Evolutionary conservation across 2,888 invertebrate genomes (phyloP).

Genomic region (Cryptophagus acutangulus): DNA sequence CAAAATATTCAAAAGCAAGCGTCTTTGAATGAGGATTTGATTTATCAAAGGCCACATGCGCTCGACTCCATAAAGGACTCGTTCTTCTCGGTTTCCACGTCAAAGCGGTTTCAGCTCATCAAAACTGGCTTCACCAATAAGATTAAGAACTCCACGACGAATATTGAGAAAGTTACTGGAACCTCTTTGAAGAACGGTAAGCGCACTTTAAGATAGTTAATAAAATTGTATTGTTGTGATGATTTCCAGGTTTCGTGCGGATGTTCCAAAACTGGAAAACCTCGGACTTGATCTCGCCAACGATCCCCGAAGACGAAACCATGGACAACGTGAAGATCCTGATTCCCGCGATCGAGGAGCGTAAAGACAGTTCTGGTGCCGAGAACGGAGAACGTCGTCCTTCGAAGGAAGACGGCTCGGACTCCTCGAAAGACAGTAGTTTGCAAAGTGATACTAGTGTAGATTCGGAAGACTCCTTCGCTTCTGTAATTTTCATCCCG

Average conservation of each 20-base stretch:
- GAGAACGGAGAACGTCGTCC: conserved; percentile 59
- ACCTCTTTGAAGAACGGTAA: conserved; percentile 57
- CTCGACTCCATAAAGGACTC: conserved; percentile 69
- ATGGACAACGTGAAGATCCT: conserved; percentile 24
- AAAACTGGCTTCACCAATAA: conserved; percentile 80
- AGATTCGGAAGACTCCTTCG: conserved; percentile 90
- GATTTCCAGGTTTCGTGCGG: conserved; percentile 62
- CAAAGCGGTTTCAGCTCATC: conserved; percentile 70
- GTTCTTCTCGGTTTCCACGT: conserved; percentile 66
- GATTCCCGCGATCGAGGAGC: conserved; percentile 32
- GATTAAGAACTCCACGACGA: conserved; percentile 76
- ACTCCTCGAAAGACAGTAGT: conserved; percentile 83
- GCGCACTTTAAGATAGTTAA: too few relatives aligned
- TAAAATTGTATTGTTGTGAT: too few relatives aligned
- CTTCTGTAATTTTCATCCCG: conserved; percentile 87
- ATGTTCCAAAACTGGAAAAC: conserved; percentile 80
- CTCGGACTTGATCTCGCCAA: conserved; percentile 49
- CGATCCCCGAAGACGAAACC: conserved; percentile 40
- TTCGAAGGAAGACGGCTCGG: conserved; percentile 83
- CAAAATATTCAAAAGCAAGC: conserved; percentile 86
- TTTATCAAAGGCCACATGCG: conserved; percentile 63
- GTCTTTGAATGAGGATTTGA: conserved; percentile 80
- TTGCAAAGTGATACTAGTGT: conserved; percentile 91
- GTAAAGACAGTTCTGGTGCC: conserved; percentile 31
- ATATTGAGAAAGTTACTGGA: conserved; percentile 74